Evolutionary conservation across 2,888 invertebrate species (phyloP), one percentile per base, ranked within the genome.

Genomic region (Nephrotoma flavescens): DNA sequence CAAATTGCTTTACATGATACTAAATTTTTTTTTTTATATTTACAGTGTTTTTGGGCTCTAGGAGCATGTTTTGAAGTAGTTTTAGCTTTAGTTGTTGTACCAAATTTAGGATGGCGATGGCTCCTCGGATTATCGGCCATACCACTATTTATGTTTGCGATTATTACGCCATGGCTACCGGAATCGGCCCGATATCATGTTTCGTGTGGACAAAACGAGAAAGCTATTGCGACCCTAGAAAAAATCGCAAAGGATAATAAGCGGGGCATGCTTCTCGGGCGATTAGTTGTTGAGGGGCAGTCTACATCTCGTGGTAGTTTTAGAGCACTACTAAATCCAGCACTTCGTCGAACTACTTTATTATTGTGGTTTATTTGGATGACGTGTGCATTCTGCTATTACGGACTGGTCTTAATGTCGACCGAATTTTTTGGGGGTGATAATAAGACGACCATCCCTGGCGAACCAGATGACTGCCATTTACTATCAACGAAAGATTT

Each of bases 361-460:
- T 92, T 98, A 19, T 93, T 98, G 2, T 98, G 98, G 98, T 95
- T 98, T 89, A 97, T 98, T 89, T 98, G 98, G 98, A 95, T 97
- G 94, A 94, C 96, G 0, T 97, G 97, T 91, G 97, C 98, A 0
- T 98, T 98, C 92, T 97, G 97, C 90, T 98, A 98, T 91, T 98
- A 98, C 90, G 98, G 98, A 0, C 93, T 98, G 52, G 98, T 98
- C 6, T 92, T 98, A 87, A 97, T 98, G 96, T 98, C 98, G 0
- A 98, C 98, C 0, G 98, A 98, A 90, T 91, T 98, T 86, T 97
- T 98, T 91, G 88, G 88, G 42, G 88, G 89, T 87, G 86, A 89
- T 11, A 83, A 87, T 85, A 85, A 85, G 71, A 44, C 86, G 12
- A 45, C 41, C 86, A 86, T 90, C 88, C 85, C 90, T 91, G 83